A percentile compares a stretch with the other conserved stretches of the same genome.
Evolutionary conservation across 2,797 vertebrate species (phyloP).

Genomic region (Onychomys arenicola): DNA sequence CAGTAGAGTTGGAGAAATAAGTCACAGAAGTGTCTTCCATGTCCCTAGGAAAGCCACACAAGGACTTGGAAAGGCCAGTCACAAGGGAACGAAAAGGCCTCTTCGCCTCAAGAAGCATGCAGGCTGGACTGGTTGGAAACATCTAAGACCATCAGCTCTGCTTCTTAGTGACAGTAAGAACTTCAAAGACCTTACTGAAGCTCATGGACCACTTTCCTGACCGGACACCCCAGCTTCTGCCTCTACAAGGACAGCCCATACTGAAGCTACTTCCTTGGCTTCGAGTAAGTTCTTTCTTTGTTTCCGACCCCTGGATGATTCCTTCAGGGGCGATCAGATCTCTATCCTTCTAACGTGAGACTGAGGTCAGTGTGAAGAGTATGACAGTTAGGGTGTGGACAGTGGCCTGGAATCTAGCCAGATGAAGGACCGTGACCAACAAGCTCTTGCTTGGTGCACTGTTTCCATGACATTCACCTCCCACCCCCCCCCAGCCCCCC

Average conservation of each 20-base stretch:
- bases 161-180: not conserved
- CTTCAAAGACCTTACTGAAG: not conserved
- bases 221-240: not conserved
- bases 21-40: not conserved
- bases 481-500: too few relatives aligned
- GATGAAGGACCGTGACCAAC: not conserved
- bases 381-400: not conserved
- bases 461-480: accelerated
- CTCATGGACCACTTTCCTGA: not conserved
- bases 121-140: accelerated
- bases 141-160: not conserved
- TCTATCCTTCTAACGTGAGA: not conserved
- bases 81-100: not conserved
- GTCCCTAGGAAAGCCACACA: not conserved
- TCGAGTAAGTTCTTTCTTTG: constrained; percentile 53
- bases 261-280: not conserved
- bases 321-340: not conserved
- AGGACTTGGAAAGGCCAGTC: not conserved
- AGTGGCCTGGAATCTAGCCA: not conserved
- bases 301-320: not conserved
- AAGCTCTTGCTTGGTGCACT: not conserved
- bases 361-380: not conserved
- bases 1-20: not conserved
- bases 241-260: not conserved
- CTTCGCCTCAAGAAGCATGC: not conserved